Base-by-base conservation (phyloP, 2,888 invertebrate genomes). In the Stomorhina lunata region DNA sequence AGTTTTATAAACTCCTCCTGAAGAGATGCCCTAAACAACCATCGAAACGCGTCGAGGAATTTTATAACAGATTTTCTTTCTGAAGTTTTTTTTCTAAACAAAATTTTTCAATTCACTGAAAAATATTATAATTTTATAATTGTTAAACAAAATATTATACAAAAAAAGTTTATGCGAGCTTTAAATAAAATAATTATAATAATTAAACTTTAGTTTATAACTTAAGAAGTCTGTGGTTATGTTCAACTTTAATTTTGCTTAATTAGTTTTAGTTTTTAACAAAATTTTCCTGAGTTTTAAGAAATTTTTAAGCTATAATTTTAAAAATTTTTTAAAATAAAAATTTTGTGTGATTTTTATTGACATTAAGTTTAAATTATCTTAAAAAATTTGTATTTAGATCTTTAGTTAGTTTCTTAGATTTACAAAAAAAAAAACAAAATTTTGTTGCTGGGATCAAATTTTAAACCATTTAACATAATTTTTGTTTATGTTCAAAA, bases 151-250 rank as follows among this genome's bases (percentile, higher is more conserved):
- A 20, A 6, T 50, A 61, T 34, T 22, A 72, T 53, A 57, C 63
- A 61, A 40, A 63, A 75, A 55, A 76, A 66, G 80, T 71, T 57
- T 76, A 75, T 34, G 40, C 37, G 37, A 63, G 15, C 5, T 53
- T 4, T 34, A 53, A 22, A 17, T 27, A 40, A 55, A 71, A 25
- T 50, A 61, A 29, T 12, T 32, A 34, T 59, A 34, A 55, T 4
- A 59, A 34, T 34, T n/a, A 43, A 77, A 77, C 59, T 76, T 68
- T 73, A 72, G 68, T 48, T 68, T 73, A n/a, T n/a, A 77, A 81
- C 43, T 76, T 34, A 81, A 81, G 72, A 81, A 81, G 73, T 81
- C 81, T 81, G 81, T 78, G 78, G 78, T 81, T 78, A 69, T 75
- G 73, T 78, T 81, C 53, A 78, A 73, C 78, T 81, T 78, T 73